Base-by-base conservation (phyloP, 2,797 vertebrate genomes). In the Numenius phaeopus region DNA sequence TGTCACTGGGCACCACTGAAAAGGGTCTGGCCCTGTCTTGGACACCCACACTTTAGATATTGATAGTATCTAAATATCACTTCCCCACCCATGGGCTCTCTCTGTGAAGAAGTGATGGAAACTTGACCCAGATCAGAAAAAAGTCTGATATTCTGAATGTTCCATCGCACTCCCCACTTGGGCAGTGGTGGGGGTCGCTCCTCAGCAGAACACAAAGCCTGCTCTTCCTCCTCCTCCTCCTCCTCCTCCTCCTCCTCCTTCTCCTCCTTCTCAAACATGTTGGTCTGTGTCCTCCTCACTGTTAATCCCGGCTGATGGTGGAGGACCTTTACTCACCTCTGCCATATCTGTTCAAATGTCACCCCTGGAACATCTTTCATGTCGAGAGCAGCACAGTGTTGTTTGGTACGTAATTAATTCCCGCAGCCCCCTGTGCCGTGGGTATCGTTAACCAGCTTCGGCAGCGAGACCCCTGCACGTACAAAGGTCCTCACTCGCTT, bases 401-500 rank as follows among this genome's bases (percentile, higher is more conserved):
- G 19, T 86, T 76, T 54, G 71, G 73, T 29, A 57, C 6, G 1
- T 67, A 26, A 58, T 50, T 72, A 77, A 69, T 93, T 87, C 37
- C 42, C 79, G 81, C 61, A 90, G 66, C 62, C 77, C 49, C 37
- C 57, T 81, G 55, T 10, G 10, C 83, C 23, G 90, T 24, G 55
- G 23, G 7, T 73, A 37, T 81, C 2, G 1, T 32, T 93, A 93
- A 65, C 20, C 42, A 32, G n/a, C 69, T 89, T 89, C 0, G 2
- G n/a, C 5, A 2, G n/a, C 2, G 2, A 37, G 54, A 30, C 37
- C 0, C 0, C 42, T 78, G 71, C 70, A 24, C 0, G 0, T 40
- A 24, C 39, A 87, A 52, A 75, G 57, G 44, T 37, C 75, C 61
- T 94, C 0, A 0, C 22, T 77, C 37, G 22, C 69, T 72, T 91